Evolutionary conservation across 2,113 vertebrate genomes (phyloP).

Genomic region (Hemicordylus capensis): DNA sequence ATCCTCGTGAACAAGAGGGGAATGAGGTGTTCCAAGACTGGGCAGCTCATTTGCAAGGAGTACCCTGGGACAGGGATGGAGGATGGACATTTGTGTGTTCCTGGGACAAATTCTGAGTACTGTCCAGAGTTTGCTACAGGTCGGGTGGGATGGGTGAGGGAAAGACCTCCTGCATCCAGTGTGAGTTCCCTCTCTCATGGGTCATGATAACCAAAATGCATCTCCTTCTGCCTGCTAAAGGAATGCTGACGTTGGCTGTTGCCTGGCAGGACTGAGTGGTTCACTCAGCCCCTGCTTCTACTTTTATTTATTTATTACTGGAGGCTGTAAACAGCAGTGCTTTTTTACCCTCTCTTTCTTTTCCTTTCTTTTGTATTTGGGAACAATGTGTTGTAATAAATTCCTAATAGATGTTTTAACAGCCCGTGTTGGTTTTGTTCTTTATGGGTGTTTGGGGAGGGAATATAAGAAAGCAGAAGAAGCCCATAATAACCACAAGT

Average conservation of each 20-base stretch:
- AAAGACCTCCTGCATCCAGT: conserved; percentile 44
- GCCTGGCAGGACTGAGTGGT: conserved; percentile 31
- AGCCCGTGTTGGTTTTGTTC: conserved; percentile 59
- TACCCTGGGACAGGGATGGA: neutral
- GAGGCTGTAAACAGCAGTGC: conserved; percentile 74
- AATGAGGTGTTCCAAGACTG: neutral
- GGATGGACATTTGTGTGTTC: neutral
- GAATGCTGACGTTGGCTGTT: conserved; percentile 2
- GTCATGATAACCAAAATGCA: conserved; percentile 17
- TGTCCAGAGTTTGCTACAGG: neutral
- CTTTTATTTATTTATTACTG: conserved; percentile 69
- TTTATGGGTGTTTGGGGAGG: conserved; percentile 24
- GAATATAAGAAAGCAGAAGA: neutral
- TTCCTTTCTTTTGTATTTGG: conserved; percentile 78
- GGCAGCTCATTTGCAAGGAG: neutral
- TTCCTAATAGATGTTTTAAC: conserved; percentile 75
- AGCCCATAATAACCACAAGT: neutral
- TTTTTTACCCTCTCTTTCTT: conserved; percentile 74
- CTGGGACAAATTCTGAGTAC: conserved; percentile 7
- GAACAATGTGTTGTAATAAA: conserved; percentile 77
- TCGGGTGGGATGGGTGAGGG: conserved; percentile 5
- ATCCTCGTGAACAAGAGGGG: neutral
- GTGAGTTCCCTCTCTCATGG: conserved; percentile 42
- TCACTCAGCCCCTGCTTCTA: conserved; percentile 53
- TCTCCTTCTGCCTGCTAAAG: conserved; percentile 30